Conservation (phyloP, 1,140 invertebrate species). For the Phortica variegata region DNA sequence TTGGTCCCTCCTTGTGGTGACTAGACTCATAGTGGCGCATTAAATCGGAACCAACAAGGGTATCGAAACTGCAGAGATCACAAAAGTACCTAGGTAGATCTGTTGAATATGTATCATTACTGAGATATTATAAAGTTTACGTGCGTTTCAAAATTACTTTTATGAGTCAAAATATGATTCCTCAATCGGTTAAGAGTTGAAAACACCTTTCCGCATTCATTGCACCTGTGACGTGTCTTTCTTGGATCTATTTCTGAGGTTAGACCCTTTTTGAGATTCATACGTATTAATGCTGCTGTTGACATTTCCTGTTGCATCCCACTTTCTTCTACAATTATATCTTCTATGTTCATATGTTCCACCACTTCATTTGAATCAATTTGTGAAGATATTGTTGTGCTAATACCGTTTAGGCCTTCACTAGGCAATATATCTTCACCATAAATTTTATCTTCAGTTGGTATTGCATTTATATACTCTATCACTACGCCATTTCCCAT, state of each 20-base stretch:
- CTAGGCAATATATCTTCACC: conserved; percentile 39
- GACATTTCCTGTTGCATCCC: conserved; percentile 26
- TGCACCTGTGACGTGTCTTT: conserved; percentile 16
- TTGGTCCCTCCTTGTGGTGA: conserved; percentile 19
- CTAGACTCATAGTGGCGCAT: conserved; percentile 34
- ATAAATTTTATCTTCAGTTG: conserved; percentile 1
- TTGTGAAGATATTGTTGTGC: conserved; percentile 23
- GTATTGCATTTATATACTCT: conserved; percentile 17
- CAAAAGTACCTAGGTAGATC: conserved; percentile 51
- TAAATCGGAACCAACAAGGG: conserved; percentile 40
- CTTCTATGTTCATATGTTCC: conserved; percentile 34
- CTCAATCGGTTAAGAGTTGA: conserved; percentile 34
- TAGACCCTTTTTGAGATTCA: neutral
- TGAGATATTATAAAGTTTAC: neutral
- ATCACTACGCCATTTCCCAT: conserved; percentile 29
- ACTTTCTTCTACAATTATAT: conserved; percentile 36
- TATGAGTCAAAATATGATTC: conserved; percentile 47
- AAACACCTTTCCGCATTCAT: conserved; percentile 23
- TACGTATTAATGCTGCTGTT: too few relatives aligned
- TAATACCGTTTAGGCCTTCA: conserved; percentile 14
- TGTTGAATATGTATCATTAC: conserved; percentile 1
- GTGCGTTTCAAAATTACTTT: conserved; percentile 24
- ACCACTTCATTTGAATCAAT: conserved; percentile 16
- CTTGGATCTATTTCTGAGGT: neutral
- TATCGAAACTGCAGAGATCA: conserved; percentile 40